Base-by-base conservation (phyloP, 2,888 invertebrate species). In the Zeuzera pyrina region DNA sequence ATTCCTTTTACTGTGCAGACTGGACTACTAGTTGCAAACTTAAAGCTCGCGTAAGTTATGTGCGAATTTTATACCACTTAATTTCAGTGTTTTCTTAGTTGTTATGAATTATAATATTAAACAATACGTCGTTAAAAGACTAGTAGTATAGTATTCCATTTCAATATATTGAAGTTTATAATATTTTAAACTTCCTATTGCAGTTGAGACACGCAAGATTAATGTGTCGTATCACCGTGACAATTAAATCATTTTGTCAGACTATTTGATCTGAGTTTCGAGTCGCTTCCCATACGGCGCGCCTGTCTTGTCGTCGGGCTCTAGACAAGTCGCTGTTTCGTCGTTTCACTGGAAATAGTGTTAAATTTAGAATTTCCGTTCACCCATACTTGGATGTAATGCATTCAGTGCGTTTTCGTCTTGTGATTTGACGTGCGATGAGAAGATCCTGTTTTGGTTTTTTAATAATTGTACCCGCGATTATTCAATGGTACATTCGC, bases 281-380 rank as follows among this genome's bases (percentile, higher is more conserved):
- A n/a, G 33, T 49, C 64, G 47, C 33, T 22, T 62, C 72, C 74
- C 72, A 76, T 73, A 62, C 67, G 50, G 52, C 50, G 52, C 49
- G 58, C 56, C 50, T 55, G 15, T 46, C 59, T 61, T 60, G 66
- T 58, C n/a, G 24, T 61, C n/a, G n/a, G n/a, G n/a, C n/a, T n/a
- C n/a, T n/a, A 71, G 61, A 71, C 72, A 65, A 69, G 67, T 57
- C 67, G 60, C 53, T 47, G 56, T 63, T 61, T 56, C 55, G 57
- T 56, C 66, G 69, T 73, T 78, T 83, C 76, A 60, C 62, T 74
- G 69, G 74, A 79, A 81, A 68, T 60, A 51, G 66, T 70, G 25
- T 72, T 81, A 81, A 73, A 67, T 73, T 77, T 83, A 83, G 81
- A 81, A 77, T 78, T 63, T 76, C 74, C 72, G 76, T 73, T 67